These are phyloP conservation scores for Anadara kagoshimensis DNA, from an alignment of 1,140 invertebrate genomes.

Conservation along the genomic window DNA sequence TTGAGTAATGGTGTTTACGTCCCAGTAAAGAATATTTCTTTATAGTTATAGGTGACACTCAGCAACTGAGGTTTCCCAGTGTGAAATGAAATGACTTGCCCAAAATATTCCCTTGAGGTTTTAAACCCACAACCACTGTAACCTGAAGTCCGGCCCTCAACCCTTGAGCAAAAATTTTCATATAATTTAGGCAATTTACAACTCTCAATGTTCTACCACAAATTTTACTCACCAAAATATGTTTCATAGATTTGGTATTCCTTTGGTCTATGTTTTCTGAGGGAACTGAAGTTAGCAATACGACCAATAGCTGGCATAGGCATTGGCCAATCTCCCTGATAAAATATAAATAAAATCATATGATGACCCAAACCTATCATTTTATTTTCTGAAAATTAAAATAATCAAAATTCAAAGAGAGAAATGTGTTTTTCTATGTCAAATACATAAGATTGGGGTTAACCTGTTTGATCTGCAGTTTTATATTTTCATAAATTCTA, in stretches of 20 bases:
- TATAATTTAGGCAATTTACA: neutral
- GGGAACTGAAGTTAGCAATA: constrained; percentile 96
- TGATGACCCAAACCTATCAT: neutral
- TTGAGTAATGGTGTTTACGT: no score
- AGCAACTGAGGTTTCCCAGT: no score
- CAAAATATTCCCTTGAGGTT: neutral
- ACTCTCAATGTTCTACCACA: neutral
- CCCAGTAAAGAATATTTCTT: no score
- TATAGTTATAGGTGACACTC: no score
- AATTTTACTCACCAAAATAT: constrained; percentile 84
- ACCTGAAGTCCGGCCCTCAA: neutral
- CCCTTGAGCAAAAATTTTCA: neutral
- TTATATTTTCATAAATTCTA: no score
- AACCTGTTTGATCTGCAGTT: no score
- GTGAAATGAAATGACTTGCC: no score
- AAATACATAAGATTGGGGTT: no score
- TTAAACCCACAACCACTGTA: neutral
- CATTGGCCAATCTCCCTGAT: constrained; percentile 87
- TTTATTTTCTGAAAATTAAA: no score
- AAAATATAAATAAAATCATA: constrained; percentile 11
- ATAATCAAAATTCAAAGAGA: no score
- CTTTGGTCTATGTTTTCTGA: constrained; percentile 96
- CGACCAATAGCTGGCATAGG: constrained; percentile 95
- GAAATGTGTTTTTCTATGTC: no score
- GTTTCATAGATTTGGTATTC: constrained; percentile 98